Percentiles rank a stretch among this genome's conserved stretches.
Conservation (phyloP, 1,140 invertebrate genomes). For the Leucophenga varia region DNA sequence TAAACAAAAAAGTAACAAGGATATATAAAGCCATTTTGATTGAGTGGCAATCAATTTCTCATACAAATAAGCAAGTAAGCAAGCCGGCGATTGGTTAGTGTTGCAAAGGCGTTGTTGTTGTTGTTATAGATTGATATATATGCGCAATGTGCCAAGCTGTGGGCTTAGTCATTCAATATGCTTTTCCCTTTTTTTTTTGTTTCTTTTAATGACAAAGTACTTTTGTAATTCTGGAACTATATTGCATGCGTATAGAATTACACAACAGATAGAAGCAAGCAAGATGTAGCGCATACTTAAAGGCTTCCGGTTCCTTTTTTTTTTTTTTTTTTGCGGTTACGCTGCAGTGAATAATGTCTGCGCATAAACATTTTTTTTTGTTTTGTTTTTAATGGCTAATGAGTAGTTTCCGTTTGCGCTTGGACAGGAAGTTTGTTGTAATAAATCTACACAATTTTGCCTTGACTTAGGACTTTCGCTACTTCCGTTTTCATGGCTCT, state of each 20-base stretch:
- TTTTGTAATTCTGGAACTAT: no score
- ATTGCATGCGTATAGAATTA: no score
- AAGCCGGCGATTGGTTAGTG: no score
- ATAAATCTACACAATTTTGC: slow-evolving; percentile 35
- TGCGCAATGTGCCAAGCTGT: no score
- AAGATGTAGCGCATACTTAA: slow-evolving; percentile 10
- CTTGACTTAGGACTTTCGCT: slow-evolving; percentile 30
- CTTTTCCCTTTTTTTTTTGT: no score
- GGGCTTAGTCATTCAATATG: no score
- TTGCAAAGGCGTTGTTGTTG: no score
- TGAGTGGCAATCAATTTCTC: slow-evolving; percentile 52
- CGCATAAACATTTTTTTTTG: slow-evolving; percentile 54
- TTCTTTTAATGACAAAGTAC: no score
- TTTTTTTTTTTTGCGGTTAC: slow-evolving; percentile 44
- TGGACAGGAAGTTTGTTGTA: slow-evolving; percentile 45
- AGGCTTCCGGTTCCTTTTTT: slow-evolving; percentile 13
- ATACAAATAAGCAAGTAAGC: slow-evolving; percentile 52
- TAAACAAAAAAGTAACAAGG: slow-evolving; percentile 29
- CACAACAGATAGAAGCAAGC: neutral
- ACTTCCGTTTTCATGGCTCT: neutral
- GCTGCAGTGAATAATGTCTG: slow-evolving; percentile 50
- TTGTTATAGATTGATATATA: no score
- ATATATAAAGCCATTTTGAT: slow-evolving; percentile 36
- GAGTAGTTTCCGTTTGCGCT: slow-evolving; percentile 45
- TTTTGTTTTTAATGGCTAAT: slow-evolving; percentile 54